A percentile compares a stretch with the other conserved stretches of the same genome.
phyloP scores from a whole-genome alignment of 2,888 invertebrate species.

The Trisateles emortualis region DNA sequence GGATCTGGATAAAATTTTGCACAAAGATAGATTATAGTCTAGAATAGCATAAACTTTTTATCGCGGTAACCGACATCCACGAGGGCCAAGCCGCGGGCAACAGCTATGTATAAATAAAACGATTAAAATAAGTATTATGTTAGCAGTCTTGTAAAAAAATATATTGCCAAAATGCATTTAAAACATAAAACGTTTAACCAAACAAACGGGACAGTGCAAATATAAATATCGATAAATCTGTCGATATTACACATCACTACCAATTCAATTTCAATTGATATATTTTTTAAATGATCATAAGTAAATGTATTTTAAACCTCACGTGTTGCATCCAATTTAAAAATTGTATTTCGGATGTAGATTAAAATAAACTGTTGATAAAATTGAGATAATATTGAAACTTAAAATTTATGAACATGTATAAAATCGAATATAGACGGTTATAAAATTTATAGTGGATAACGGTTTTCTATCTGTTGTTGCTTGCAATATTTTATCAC shows the following conservation, averaged over 20 bases:
- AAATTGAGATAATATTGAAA: constrained; percentile 4
- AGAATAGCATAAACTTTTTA: too few species aligned
- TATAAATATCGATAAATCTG: constrained; percentile 55
- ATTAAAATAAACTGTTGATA: constrained; percentile 8
- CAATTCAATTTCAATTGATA: constrained; percentile 23
- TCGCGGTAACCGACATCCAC: too few species aligned
- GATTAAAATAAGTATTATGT: background rate
- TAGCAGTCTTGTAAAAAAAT: background rate
- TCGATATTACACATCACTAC: constrained; percentile 34
- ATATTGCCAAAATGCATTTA: constrained; percentile 8
- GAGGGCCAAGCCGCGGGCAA: too few species aligned
- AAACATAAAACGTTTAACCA: constrained; percentile 28
- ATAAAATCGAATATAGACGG: too few species aligned
- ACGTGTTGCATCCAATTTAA: constrained; percentile 4
- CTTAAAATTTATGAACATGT: too few species aligned
- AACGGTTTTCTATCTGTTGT: too few species aligned
- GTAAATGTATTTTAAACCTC: constrained; percentile 13
- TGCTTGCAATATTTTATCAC: too few species aligned
- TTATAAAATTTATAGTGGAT: too few species aligned
- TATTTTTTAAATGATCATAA: constrained; percentile 23
- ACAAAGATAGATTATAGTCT: too few species aligned
- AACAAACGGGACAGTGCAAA: constrained; percentile 52
- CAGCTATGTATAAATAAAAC: too few species aligned
- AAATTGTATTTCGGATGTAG: constrained; percentile 20
- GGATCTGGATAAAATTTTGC: too few species aligned